Evolutionary conservation across 2,888 invertebrate species (phyloP), one percentile per base, ranked within the genome.

Genomic region (Polyploca ridens): DNA sequence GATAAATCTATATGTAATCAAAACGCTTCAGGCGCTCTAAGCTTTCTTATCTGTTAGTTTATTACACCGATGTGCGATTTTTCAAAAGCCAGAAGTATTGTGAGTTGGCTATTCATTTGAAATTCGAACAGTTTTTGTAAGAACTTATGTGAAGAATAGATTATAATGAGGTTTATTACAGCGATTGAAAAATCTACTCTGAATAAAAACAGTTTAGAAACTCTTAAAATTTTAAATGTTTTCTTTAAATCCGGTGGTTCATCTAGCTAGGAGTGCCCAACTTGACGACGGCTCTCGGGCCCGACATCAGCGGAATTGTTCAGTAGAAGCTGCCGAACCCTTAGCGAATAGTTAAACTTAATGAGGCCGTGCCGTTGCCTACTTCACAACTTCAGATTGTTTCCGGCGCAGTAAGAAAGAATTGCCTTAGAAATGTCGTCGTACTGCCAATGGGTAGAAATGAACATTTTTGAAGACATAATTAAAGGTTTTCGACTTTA

Each of bases 301-400:
- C 73, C 67, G 71, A 71, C 74, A 76, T 76, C 77, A 77, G 72
- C 72, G 68, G 70, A 68, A 79, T 83, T 84, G 80, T 83, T 81
- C 76, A 65, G 69, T 65, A 70, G 75, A 74, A 72, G 76, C 76
- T 68, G 73, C 71, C 69, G 74, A 78, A 78, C 82, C 84, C 83
- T 85, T 78, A 77, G 77, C 79, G 82, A 83, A 86, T 87, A 87
- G 88, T 88, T 87, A 85, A 85, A 84, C 80, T 85, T 84, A 87
- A 88, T 86, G 86, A 88, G 83, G 77, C 79, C 75, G 70, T 74
- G 75, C 77, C 71, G 78, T 74, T 69, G 73, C 77, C 74, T 76
- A 76, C 82, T 81, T 71, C 73, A 74, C 71, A 66, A 77, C 76
- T 78, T 70, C 75, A 77, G 76, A 77, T 76, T 78, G 75, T 82